Evolutionary conservation across 23 tunicate species (phyloP).

Genomic region (Trididemnum miniatum): DNA sequence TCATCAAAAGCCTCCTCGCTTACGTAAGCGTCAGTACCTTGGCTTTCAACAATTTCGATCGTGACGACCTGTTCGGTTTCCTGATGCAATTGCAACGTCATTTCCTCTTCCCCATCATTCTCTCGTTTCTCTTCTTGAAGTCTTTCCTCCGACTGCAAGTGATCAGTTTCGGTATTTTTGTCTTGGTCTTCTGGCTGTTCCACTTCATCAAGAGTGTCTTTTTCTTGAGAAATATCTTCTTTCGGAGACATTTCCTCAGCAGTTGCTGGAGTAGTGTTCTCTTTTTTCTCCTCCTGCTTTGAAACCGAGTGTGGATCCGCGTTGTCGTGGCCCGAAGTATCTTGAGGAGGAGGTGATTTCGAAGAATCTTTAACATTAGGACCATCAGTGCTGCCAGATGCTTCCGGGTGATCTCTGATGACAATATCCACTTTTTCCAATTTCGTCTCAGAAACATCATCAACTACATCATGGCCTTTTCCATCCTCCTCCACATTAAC

Average conservation of each 20-base stretch:
- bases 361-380: not conserved
- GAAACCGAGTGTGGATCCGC: not conserved
- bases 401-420: constrained; percentile 21
- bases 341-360: not conserved
- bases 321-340: not conserved
- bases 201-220: not conserved
- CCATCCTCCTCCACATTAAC: constrained; percentile 6
- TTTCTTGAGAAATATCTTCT: not conserved
- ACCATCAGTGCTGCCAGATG: not conserved
- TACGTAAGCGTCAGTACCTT: not conserved
- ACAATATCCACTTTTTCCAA: constrained; percentile 4
- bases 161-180: not conserved
- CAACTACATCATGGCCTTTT: not conserved
- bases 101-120: constrained; percentile 17
- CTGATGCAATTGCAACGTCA: no score
- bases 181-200: constrained; percentile 22
- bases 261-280: not conserved
- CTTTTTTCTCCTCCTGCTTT: no score
- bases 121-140: constrained; percentile 9
- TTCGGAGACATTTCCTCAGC: not conserved
- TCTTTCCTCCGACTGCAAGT: constrained; percentile 2
- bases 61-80: not conserved
- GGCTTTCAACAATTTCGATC: not conserved
- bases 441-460: not conserved
- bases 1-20: not conserved